phyloP scores from a whole-genome alignment of 2,113 vertebrate species.

The Python bivittatus region DNA sequence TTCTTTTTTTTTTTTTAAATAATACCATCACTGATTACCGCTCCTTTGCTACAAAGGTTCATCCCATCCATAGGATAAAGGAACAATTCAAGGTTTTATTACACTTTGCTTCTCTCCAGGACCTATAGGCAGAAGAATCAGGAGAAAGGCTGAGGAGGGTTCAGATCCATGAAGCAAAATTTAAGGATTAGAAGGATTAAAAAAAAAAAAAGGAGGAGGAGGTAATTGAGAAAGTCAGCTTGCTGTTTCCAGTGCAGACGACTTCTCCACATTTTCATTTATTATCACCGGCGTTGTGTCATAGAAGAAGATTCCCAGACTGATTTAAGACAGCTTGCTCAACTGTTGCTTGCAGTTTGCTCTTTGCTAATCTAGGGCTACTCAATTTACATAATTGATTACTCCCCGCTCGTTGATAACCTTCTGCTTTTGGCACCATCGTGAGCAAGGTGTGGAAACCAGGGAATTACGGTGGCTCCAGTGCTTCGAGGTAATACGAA shows the following conservation, averaged over 20 bases:
- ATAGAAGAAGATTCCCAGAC: not conserved
- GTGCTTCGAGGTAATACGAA: not conserved
- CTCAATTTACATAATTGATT: not conserved
- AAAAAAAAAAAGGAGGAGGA: not conserved
- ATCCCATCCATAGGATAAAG: not conserved
- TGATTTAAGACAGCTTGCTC: not conserved
- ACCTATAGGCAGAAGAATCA: not conserved
- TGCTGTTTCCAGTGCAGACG: not conserved
- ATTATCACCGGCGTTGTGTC: not conserved
- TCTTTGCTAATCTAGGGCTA: not conserved
- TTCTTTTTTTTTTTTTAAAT: not conserved
- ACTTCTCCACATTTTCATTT: not conserved
- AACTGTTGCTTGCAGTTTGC: not conserved
- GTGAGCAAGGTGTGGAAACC: not conserved
- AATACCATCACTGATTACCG: not conserved
- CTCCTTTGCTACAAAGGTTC: not conserved
- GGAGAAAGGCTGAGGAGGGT: not conserved
- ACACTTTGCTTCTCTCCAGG: not conserved
- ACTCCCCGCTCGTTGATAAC: not conserved
- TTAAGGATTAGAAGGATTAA: not conserved
- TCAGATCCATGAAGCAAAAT: not conserved
- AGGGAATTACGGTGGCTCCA: not conserved
- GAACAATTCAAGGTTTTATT: not conserved
- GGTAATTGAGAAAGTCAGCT: not conserved
- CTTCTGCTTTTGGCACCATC: not conserved